These are phyloP conservation scores for Penaeus japonicus DNA, from an alignment of 1,140 invertebrate genomes.

Conservation along the genomic window DNA sequence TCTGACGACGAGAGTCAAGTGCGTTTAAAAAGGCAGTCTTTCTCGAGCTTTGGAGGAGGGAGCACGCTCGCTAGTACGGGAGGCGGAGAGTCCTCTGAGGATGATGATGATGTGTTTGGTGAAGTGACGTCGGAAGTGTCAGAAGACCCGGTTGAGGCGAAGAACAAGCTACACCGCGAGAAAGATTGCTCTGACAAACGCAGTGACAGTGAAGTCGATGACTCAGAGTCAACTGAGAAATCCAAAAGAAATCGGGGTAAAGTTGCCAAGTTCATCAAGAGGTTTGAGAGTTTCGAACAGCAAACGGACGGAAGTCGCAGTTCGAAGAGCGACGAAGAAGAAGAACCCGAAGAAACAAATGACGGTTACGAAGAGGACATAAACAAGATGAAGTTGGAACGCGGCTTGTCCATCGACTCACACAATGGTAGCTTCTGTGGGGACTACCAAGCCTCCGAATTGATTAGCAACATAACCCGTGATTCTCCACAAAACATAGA, in stretches of 20 bases:
- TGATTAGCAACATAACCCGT: neutral
- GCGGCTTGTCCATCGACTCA: neutral
- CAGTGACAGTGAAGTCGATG: neutral
- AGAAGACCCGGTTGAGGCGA: too few species aligned
- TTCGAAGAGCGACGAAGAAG: neutral
- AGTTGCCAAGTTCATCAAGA: neutral
- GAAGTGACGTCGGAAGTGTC: too few species aligned
- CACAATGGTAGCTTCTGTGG: neutral
- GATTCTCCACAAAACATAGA: too few species aligned
- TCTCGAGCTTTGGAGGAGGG: neutral
- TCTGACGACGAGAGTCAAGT: neutral
- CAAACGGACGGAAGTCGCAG: neutral
- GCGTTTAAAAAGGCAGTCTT: neutral
- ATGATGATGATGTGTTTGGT: too few species aligned
- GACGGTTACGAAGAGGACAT: neutral
- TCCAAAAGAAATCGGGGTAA: too few species aligned
- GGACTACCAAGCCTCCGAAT: neutral
- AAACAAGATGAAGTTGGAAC: slow-evolving; percentile 23
- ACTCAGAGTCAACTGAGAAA: too few species aligned
- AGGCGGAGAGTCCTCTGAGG: too few species aligned
- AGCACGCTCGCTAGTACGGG: too few species aligned
- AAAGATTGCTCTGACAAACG: neutral
- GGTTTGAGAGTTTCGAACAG: neutral
- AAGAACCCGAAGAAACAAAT: neutral
- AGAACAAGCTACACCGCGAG: neutral